Evolutionary conservation across 2,113 vertebrate genomes (phyloP), one percentile per base, ranked within the genome.

Genomic region (Hucho hucho): DNA sequence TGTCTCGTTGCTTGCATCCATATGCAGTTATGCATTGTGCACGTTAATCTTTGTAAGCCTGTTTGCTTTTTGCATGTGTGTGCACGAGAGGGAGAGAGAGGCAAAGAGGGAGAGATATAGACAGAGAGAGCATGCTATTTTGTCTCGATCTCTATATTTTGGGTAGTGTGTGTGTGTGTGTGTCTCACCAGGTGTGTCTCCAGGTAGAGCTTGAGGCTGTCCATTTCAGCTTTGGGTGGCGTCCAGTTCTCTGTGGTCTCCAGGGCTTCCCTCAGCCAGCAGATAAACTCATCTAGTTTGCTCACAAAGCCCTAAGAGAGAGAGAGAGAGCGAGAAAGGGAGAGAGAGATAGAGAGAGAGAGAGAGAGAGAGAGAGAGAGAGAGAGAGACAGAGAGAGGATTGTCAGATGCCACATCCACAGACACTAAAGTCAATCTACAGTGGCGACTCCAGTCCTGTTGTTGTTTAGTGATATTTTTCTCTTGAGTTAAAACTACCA

Each of bases 171-270:
- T 25, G 11, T 6, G 12, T 69, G 74, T 3, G 59, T 26, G 47
- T 24, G 75, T 85, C 97, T 93, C 93, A 99, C 98, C 94, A 99
- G 93, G 91, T 99, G 98, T 71, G 96, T 98, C 92, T 99, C 96
- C 91, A 99, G 93, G 95, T 99, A 99, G 37, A 92, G 92, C 88
- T 93, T 95, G 83, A 99, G 95, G 92, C 94, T 90, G 82, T 95
- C 93, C 70, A 94, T 93, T 79, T 98, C 95, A 11, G 95, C 93
- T 85, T 92, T 95, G 71, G 98, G 98, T 66, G 95, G 96, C 20
- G 95, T 97, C 98, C 98, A 99, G 74, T 98, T 98, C 74, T 98
- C 96, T 2, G 97, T 97, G 87, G 94, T 95, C 92, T 96, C 95
- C 93, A 97, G 94, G 63, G 98, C 96, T 88, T 96, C 95, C 75